Base-by-base conservation (phyloP, 2,888 invertebrate genomes). In the Tachystola acroxantha region DNA sequence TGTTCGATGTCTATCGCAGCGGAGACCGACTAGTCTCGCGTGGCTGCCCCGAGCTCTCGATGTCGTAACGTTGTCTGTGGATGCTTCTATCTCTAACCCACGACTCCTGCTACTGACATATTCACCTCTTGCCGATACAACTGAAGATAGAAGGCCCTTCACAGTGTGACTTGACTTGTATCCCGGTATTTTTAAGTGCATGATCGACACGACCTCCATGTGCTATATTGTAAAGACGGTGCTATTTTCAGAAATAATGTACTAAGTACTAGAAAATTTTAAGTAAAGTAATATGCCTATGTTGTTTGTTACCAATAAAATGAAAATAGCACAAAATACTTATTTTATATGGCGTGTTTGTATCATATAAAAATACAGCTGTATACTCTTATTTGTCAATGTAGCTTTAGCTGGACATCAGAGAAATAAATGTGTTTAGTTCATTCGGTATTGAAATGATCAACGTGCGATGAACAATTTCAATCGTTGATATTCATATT, bases 1-100 rank as follows among this genome's bases (percentile, higher is more conserved):
- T 86, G 85, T 86, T 86, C 67, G 66, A 63, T 85, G 84, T 84
- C 73, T 69, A 65, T 67, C 66, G 72, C 77, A 72, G 72, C 64
- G 70, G 68, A 66, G 67, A 67, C 66, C 66, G 56, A 70, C 59
- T 60, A 62, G 68, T 72, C 70, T 74, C 66, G 65, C 59, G 60
- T 65, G 57, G 73, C 74, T 70, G 71, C 73, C 75, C 67, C 69
- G 68, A 78, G 79, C 78, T 84, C 76, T 84, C 66, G 67, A 75
- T 84, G 84, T 85, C 82, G 82, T 84, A 53, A 52, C 41, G 54
- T 59, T 79, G 68, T 77, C 69, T 78, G 70, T 77, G 64, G 78
- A 82, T 68, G 84, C 84, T 85, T 86, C 63, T 69, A 63, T 72
- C 64, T 76, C 51, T 66, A 48, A 67, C 63, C 72, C 72, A 67